Base-by-base conservation (phyloP, 2,888 invertebrate species). In the Tenthredo livida region DNA sequence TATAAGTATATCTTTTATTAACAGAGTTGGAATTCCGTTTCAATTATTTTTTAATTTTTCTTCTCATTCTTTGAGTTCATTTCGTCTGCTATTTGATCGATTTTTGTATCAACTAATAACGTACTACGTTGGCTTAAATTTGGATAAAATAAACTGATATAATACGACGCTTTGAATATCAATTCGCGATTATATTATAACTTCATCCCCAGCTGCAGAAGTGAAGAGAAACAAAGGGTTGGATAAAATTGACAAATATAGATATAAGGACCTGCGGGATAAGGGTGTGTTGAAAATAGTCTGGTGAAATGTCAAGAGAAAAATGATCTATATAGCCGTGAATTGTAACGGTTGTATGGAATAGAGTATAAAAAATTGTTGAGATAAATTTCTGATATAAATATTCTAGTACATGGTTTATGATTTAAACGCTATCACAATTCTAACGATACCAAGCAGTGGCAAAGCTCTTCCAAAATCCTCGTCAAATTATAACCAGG, bases 401-500 rank as follows among this genome's bases (percentile, higher is more conserved):
- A 78, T 78, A 78, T 58, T 58, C 50, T 9, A 78, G 54, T 47
- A 47, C 15, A 15, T 54, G 33, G 58, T n/a, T 78, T 78, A 58
- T 78, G 54, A 78, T 54, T 29, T 54, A 37, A 78, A 58, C 78
- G 54, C 5, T 78, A 58, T 78, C 9, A 47, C 78, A 50, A 78
- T 78, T 54, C 33, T 37, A 21, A 54, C 54, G 50, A 78, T 54
- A 50, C n/a, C 54, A 21, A 40, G 37, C 37, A 40, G 40, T 72
- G n/a, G 75, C 17, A 25, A 75, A 75, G 75, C 75, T 47, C 47
- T 75, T 75, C 15, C 47, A 17, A 21, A 75, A 78, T 78, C 78
- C 78, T 78, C 9, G 78, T 54, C 54, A 78, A 78, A 78, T 78
- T 58, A 78, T 58, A 54, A 54, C 54, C 78, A 54, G 78, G 58